Evolutionary conservation across 2,888 invertebrate species (phyloP).

Genomic region (Xanthostigma xanthostigma): DNA sequence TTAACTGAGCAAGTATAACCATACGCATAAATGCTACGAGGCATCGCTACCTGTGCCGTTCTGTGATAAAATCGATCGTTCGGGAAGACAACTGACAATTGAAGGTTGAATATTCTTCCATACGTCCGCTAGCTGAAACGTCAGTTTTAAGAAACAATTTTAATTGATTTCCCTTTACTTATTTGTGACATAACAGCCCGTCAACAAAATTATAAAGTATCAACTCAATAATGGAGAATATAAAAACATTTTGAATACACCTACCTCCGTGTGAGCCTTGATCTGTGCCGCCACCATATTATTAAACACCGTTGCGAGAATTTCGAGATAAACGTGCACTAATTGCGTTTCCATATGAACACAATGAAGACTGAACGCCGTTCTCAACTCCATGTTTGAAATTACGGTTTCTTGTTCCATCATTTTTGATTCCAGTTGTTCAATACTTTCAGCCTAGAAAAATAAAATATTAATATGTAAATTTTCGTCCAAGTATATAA

Average conservation of each 20-base stretch:
- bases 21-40: too few relatives aligned
- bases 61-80: slow-evolving; percentile 4
- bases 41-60: too few relatives aligned
- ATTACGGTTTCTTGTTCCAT: slow-evolving; percentile 45
- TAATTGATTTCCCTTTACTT: too few relatives aligned
- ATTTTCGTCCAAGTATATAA: too few relatives aligned
- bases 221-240: too few relatives aligned
- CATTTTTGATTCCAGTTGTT: slow-evolving; percentile 43
- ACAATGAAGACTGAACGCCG: slow-evolving; percentile 44
- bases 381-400: slow-evolving; percentile 41
- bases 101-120: slow-evolving; percentile 38
- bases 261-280: slow-evolving; percentile 38
- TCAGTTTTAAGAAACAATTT: too few relatives aligned
- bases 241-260: not conserved
- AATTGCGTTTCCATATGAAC: slow-evolving; percentile 46
- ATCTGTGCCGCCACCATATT: slow-evolving; percentile 38
- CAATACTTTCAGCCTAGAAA: slow-evolving; percentile 40
- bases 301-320: slow-evolving; percentile 39
- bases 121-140: slow-evolving; percentile 34
- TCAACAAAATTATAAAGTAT: too few relatives aligned
- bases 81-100: slow-evolving; percentile 34
- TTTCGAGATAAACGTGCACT: slow-evolving; percentile 42
- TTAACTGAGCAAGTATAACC: too few relatives aligned
- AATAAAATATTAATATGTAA: slow-evolving; percentile 1
- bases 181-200: too few relatives aligned